Conservation (phyloP, 2,888 invertebrate genomes). For the Lithophane ornitopus region DNA sequence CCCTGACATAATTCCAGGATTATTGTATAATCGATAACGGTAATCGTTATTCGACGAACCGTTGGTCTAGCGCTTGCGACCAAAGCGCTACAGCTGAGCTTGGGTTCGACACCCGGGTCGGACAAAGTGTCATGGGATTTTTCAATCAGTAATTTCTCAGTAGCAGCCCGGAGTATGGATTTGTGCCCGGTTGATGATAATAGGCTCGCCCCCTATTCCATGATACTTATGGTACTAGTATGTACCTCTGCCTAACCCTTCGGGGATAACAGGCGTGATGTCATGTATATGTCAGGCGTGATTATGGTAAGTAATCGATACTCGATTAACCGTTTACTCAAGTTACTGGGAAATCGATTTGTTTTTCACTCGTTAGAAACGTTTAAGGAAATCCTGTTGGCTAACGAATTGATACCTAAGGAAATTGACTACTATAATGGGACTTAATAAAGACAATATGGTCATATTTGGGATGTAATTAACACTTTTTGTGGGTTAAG, state of each 20-base stretch:
- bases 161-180: no score
- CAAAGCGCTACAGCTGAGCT: no score
- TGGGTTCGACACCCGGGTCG: no score
- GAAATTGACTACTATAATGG: constrained; percentile 7
- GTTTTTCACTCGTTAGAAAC: constrained; percentile 43
- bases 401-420: constrained; percentile 33
- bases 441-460: not conserved
- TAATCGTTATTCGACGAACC: no score
- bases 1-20: constrained; percentile 41
- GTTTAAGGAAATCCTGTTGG: constrained; percentile 54
- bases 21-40: constrained; percentile 25
- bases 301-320: constrained; percentile 42
- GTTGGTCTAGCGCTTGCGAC: no score
- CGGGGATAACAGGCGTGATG: no score
- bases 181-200: no score
- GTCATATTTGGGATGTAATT: constrained; percentile 31
- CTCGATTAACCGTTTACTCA: constrained; percentile 21
- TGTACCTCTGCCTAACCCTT: no score
- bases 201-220: no score
- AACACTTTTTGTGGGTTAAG: constrained; percentile 26
- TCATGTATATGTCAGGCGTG: not conserved
- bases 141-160: no score
- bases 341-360: constrained; percentile 51
- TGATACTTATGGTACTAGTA: not conserved
- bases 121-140: no score